Evolutionary conservation across 1,140 invertebrate species (phyloP), one percentile per base, ranked within the genome.

Genomic region (Notospermus geniculatus): DNA sequence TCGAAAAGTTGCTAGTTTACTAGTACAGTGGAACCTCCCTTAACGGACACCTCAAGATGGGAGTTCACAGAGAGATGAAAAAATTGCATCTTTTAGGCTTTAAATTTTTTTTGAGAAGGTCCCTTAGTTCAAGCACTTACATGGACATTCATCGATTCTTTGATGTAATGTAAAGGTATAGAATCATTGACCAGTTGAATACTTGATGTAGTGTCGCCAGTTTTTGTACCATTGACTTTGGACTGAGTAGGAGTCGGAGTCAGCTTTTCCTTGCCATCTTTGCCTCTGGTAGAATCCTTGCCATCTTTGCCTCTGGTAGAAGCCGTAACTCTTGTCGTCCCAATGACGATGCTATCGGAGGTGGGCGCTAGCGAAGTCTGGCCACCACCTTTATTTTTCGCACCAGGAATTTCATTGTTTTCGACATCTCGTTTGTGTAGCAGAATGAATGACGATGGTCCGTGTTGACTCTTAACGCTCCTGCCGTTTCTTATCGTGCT

Each of bases 111-210:
- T n/a, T n/a, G n/a, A n/a, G n/a, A n/a, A n/a, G n/a, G n/a, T n/a
- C n/a, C n/a, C n/a, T n/a, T n/a, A n/a, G n/a, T n/a, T n/a, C n/a
- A n/a, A n/a, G n/a, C 17, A 28, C 43, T 25, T 27, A 15, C 43
- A 27, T 63, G 59, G 59, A 53, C 54, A 54, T 64, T 63, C 15
- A 53, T 68, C 50, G 68, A 69, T 61, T 53, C 62, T 43, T 63
- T 62, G 17, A 55, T 57, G 13, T 63, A 60, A n/a, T 65, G 46
- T 50, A 60, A 61, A 22, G 61, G 63, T 36, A 36, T 36, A 15
- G 32, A 36, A 7, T 15, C 32, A 36, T 36, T 36, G 5, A 36
- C 32, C 15, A 15, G 32, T 15, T 7, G 15, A 36, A 36, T 7
- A 4, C 15, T 36, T 4, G 32, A 36, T 7, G 15, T 15, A 36